These are phyloP conservation scores for Capreolus pygargus DNA, from an alignment of 2,113 vertebrate genomes.

Conservation along the genomic window DNA sequence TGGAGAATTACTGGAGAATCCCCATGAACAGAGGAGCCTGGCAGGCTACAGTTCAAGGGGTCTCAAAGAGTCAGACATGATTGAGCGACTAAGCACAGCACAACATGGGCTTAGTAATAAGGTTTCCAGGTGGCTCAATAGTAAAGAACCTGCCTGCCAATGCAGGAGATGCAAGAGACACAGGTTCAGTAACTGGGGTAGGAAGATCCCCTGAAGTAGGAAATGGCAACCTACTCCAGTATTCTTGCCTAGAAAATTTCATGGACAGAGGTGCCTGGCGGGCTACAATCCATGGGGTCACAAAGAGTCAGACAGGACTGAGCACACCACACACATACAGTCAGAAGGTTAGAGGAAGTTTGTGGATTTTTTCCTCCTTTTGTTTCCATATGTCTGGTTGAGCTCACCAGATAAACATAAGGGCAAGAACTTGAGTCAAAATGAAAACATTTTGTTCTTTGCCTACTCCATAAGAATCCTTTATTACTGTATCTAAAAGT, in stretches of 20 bases:
- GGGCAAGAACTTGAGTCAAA: neutral
- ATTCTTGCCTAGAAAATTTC: neutral
- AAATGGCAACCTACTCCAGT: neutral
- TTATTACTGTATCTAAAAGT: neutral
- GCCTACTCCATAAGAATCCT: neutral
- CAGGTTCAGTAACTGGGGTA: neutral
- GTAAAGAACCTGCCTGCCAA: neutral
- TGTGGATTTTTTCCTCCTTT: neutral
- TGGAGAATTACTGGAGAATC: neutral
- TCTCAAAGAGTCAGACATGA: neutral
- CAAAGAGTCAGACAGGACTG: neutral
- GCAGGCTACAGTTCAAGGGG: neutral
- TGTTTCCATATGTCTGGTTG: conserved; percentile 16
- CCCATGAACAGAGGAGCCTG: neutral
- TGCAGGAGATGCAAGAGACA: neutral
- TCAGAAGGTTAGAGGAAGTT: conserved; percentile 12
- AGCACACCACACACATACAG: neutral
- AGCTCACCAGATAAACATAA: neutral
- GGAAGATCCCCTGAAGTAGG: neutral
- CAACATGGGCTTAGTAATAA: neutral
- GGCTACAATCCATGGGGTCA: neutral
- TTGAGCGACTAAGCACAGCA: neutral
- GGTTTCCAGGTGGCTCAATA: neutral
- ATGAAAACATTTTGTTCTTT: conserved; percentile 1
- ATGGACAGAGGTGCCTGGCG: neutral